Percentiles rank a stretch among this genome's conserved stretches.
Conservation (phyloP, 2,888 invertebrate species). For the Allolobophora icterica region DNA sequence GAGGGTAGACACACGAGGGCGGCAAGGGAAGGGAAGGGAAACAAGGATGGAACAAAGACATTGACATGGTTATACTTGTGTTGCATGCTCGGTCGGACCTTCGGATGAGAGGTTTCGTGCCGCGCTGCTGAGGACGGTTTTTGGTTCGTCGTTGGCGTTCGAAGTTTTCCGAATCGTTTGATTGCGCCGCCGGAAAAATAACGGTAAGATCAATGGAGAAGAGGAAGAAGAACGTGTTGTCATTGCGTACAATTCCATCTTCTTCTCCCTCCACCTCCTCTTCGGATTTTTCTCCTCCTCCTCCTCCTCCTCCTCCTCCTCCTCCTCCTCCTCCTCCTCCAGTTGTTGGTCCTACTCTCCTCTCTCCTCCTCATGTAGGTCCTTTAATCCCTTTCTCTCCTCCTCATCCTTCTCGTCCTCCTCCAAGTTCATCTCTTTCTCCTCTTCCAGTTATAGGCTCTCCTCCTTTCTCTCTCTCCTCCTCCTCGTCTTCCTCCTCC, state of each 20-base stretch:
- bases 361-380: no score
- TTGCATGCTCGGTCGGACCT: no score
- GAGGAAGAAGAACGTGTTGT: no score
- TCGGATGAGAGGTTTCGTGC: no score
- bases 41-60: not conserved
- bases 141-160: no score
- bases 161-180: no score
- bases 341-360: not conserved
- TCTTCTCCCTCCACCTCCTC: not conserved
- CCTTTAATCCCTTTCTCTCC: not conserved
- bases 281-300: not conserved
- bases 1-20: not conserved
- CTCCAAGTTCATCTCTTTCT: not conserved
- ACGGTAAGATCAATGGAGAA: no score
- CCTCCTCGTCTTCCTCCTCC: no score
- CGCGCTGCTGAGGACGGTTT: no score
- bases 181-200: no score
- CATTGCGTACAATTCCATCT: not conserved
- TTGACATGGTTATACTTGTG: not conserved
- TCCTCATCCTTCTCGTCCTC: not conserved
- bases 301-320: not conserved
- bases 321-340: not conserved
- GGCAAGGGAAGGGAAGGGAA: not conserved
- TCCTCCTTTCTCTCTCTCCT: no score
- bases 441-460: not conserved